phyloP scores from a whole-genome alignment of 2,797 vertebrate species.

The Schizopygopsis pylzovi region DNA sequence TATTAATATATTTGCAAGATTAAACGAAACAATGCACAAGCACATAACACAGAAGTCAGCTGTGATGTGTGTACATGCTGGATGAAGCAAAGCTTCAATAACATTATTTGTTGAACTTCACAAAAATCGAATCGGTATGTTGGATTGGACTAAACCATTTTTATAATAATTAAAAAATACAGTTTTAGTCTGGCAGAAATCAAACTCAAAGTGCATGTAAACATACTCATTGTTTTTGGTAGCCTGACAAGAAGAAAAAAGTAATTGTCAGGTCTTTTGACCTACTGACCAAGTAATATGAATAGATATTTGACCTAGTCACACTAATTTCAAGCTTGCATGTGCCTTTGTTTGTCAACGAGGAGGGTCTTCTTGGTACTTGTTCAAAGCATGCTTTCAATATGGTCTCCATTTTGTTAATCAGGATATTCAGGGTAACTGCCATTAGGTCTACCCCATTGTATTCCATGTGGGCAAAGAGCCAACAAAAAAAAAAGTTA shows the following conservation, averaged over 20 bases:
- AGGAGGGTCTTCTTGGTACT: conserved; percentile 8
- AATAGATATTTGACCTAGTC: conserved; percentile 1
- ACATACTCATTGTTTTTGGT: background rate
- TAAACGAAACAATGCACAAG: background rate
- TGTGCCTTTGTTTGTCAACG: conserved; percentile 11
- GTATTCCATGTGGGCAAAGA: conserved; percentile 3
- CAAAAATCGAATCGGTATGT: background rate
- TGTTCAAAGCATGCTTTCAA: background rate
- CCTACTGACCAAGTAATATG: conserved; percentile 26
- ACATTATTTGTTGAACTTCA: background rate
- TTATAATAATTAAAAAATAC: background rate
- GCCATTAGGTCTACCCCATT: conserved; percentile 25
- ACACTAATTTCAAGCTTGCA: background rate
- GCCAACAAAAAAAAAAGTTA: conserved; percentile 37
- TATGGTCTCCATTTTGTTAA: conserved; percentile 1
- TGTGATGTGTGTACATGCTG: background rate
- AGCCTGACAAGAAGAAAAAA: background rate
- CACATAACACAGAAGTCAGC: background rate
- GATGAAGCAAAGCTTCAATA: background rate
- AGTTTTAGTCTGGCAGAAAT: background rate
- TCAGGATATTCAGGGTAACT: conserved; percentile 46
- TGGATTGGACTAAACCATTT: background rate
- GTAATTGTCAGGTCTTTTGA: background rate
- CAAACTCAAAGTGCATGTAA: background rate
- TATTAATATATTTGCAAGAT: background rate